Evolutionary conservation across 2,888 invertebrate genomes (phyloP), one percentile per base, ranked within the genome.

Genomic region (Galeruca laticollis): DNA sequence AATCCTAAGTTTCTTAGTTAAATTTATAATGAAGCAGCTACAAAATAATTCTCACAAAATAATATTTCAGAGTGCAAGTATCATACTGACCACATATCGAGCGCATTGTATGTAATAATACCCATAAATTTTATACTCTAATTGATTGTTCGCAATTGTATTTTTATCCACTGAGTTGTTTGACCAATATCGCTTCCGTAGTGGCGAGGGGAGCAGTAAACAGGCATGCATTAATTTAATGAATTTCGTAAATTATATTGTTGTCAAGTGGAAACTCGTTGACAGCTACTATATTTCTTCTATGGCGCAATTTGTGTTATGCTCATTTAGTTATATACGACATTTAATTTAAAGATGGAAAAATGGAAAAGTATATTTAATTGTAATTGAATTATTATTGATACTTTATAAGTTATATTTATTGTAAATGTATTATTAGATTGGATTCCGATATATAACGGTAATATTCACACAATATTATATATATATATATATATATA

Each of bases 141-240:
- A 76, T 77, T 77, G 74, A 75, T 77, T 67, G 69, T 73, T 73
- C 60, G 68, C 69, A 73, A 73, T 75, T 73, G 73, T 69, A 75
- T 72, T 75, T 75, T 75, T 74, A 73, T 69, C 69, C 67, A 73
- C 68, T 56, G 60, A 66, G 70, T 71, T 74, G 74, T 72, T 74
- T 75, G 75, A 75, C 72, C 71, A 75, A 75, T 74, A 73, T 71
- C 70, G 66, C 63, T 52, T 52, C 52, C 52, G 52, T n/a, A 26
- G 52, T n/a, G 3, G 52, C 52, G 21, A 52, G 68, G 64, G 65
- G 62, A 75, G 72, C 72, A 73, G 74, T 70, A 75, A 75, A 75
- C 75, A 74, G 71, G 72, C 73, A 60, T 68, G 72, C 75, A 75
- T 75, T 75, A 73, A 75, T 73, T 73, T 75, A 75, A 75, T 75